These are phyloP conservation scores for Campoplex nolae DNA, from an alignment of 2,888 invertebrate species.

Conservation along the genomic window DNA sequence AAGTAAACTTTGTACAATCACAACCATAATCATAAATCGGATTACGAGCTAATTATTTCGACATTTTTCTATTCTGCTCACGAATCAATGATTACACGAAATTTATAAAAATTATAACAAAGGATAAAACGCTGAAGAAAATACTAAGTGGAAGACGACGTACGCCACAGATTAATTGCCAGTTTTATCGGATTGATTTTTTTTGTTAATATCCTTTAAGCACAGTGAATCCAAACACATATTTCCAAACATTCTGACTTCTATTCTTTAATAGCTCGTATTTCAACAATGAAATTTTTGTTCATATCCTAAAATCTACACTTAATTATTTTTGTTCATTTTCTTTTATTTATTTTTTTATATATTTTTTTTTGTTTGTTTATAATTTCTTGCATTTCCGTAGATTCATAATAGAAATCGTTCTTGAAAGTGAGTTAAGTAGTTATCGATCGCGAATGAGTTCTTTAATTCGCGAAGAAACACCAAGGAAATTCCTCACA, in stretches of 20 bases:
- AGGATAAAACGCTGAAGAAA: background rate
- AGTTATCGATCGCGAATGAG: slow-evolving; percentile 71
- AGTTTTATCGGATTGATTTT: background rate
- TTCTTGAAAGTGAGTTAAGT: slow-evolving; percentile 77
- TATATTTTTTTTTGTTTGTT: slow-evolving; percentile 55
- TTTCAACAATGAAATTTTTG: slow-evolving; percentile 51
- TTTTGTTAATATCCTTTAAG: background rate
- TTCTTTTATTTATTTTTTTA: slow-evolving; percentile 34
- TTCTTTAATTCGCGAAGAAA: slow-evolving; percentile 66
- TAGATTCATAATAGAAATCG: slow-evolving; percentile 71
- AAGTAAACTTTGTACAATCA: slow-evolving; percentile 67
- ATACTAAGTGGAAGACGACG: slow-evolving; percentile 62
- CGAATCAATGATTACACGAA: slow-evolving; percentile 16
- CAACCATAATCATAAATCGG: slow-evolving; percentile 68
- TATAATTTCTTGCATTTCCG: slow-evolving; percentile 46
- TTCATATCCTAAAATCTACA: slow-evolving; percentile 58
- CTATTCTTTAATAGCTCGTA: slow-evolving; percentile 47
- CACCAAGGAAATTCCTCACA: slow-evolving; percentile 77
- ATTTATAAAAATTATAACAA: slow-evolving; percentile 17
- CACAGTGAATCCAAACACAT: slow-evolving; percentile 58
- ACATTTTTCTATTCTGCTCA: background rate
- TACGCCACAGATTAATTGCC: background rate
- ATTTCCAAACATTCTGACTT: slow-evolving; percentile 50
- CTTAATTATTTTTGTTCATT: slow-evolving; percentile 49
- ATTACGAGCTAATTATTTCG: slow-evolving; percentile 18